These are phyloP conservation scores for Thripadectes ignobilis DNA, from an alignment of 2,797 vertebrate species.

Conservation along the genomic window DNA sequence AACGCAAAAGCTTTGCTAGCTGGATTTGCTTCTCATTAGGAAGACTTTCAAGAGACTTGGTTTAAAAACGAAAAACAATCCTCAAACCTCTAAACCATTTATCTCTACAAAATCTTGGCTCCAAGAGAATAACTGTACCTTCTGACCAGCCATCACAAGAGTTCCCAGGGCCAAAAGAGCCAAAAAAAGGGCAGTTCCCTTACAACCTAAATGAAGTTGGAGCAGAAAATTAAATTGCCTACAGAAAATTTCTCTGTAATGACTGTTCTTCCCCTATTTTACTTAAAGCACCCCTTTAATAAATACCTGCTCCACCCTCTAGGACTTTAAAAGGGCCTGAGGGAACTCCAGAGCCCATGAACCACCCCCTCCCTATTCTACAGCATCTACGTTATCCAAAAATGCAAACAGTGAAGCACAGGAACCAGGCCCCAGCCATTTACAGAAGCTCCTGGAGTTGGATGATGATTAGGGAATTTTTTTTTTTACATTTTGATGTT, in stretches of 20 bases:
- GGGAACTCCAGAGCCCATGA: neutral
- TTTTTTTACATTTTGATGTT: neutral
- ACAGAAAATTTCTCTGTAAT: neutral
- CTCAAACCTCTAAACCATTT: slow-evolving; percentile 32
- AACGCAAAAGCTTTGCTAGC: neutral
- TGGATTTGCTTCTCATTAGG: slow-evolving; percentile 39
- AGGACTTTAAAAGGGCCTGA: neutral
- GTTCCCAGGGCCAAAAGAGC: neutral
- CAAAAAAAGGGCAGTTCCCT: neutral
- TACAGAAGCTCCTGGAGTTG: neutral
- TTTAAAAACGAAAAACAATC: slow-evolving; percentile 21
- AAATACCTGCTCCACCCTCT: neutral
- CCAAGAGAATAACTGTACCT: neutral
- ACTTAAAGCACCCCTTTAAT: neutral
- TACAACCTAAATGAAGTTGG: neutral
- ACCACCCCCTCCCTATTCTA: neutral
- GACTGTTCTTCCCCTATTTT: neutral
- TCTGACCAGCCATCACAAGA: neutral
- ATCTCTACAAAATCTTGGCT: slow-evolving; percentile 29
- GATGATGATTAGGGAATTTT: neutral
- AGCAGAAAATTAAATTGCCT: neutral
- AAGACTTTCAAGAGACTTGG: slow-evolving; percentile 25
- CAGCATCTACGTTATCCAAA: neutral
- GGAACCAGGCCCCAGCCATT: neutral
- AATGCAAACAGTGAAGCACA: fast-evolving